Percentiles rank a stretch among this genome's conserved stretches.
These are phyloP conservation scores for Drosophila helvetica DNA, from an alignment of 2,888 invertebrate genomes.

Conservation along the genomic window DNA sequence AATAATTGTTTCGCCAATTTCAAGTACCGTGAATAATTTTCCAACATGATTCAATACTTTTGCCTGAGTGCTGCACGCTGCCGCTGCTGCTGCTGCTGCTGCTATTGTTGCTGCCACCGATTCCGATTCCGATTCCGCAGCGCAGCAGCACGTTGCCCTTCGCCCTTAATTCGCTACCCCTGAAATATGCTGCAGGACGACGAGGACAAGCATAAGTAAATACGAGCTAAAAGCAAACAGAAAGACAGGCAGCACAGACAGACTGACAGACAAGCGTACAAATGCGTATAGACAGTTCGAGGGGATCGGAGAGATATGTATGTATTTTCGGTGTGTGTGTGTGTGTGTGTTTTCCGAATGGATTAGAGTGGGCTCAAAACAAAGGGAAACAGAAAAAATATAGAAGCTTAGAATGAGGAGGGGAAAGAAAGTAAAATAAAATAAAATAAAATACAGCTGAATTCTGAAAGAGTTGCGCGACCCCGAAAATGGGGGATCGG, in stretches of 20 bases:
- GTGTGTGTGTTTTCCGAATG: slow-evolving; percentile 54
- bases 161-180: slow-evolving; percentile 59
- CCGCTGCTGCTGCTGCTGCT: slow-evolving; percentile 17
- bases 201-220: slow-evolving; percentile 63
- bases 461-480: slow-evolving; percentile 59
- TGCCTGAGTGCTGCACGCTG: slow-evolving; percentile 49
- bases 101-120: slow-evolving; percentile 5
- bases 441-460: slow-evolving; percentile 20
- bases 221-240: slow-evolving; percentile 71
- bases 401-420: slow-evolving; percentile 26
- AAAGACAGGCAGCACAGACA: slow-evolving; percentile 35
- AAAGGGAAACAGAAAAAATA: slow-evolving; percentile 20
- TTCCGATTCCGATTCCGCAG: slow-evolving; percentile 3
- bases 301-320: slow-evolving; percentile 39
- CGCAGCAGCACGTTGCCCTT: slow-evolving; percentile 35
- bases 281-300: slow-evolving; percentile 75
- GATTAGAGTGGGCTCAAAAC: slow-evolving; percentile 66
- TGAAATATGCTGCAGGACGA: slow-evolving; percentile 58
- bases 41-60: slow-evolving; percentile 77
- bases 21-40: slow-evolving; percentile 76
- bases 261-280: slow-evolving; percentile 67
- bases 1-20: slow-evolving; percentile 79
- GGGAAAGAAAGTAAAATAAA: slow-evolving; percentile 23
- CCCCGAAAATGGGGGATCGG: slow-evolving; percentile 42
- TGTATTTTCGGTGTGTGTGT: slow-evolving; percentile 21